Conservation (phyloP, 2,888 invertebrate genomes). For the Xestoiulus laeticollis region DNA sequence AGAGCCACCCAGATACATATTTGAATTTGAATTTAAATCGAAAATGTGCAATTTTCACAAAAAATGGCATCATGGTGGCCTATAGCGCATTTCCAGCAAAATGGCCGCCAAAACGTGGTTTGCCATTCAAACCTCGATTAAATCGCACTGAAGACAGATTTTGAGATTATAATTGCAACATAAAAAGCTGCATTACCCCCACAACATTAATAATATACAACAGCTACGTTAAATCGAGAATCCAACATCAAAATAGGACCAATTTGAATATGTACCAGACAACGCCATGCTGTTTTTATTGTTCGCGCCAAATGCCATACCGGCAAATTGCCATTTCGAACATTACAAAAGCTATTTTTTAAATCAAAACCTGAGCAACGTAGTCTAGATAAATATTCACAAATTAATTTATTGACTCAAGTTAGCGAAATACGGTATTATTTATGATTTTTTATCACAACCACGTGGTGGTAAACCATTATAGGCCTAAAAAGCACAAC, state of each 20-base stretch:
- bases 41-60: background rate
- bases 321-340: too few relatives aligned
- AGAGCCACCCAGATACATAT: background rate
- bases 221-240: background rate
- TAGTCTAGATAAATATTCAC: too few relatives aligned
- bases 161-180: background rate
- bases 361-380: too few relatives aligned
- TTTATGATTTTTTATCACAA: background rate
- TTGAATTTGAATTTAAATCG: too few relatives aligned
- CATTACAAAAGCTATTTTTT: too few relatives aligned
- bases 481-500: constrained; percentile 12
- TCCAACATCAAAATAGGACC: background rate
- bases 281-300: background rate
- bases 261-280: background rate
- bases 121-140: background rate
- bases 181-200: background rate
- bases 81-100: background rate
- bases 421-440: background rate
- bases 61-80: constrained; percentile 13
- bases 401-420: too few relatives aligned
- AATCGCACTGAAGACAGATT: background rate
- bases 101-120: constrained; percentile 28
- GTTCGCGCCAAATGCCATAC: background rate
- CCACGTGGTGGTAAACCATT: constrained; percentile 5
- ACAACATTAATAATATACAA: background rate